Conservation (phyloP, 2,797 vertebrate species). For the Gambelia wislizenii region DNA sequence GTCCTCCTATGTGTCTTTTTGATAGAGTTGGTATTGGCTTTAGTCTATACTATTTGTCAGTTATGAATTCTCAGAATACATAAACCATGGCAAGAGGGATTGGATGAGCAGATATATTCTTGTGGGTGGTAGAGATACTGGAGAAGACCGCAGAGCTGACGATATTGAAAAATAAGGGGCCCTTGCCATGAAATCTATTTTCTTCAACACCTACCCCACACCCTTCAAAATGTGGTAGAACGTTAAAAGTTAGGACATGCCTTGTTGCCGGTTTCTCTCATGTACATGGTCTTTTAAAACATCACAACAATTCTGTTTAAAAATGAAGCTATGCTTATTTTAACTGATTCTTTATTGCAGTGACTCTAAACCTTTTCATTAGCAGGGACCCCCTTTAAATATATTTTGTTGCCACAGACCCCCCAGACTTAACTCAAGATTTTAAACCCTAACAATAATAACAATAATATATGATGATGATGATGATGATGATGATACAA, state of each 20-base stretch:
- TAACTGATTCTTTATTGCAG: not conserved
- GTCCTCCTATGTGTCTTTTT: constrained; percentile 52
- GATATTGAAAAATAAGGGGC: not conserved
- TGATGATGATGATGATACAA: too few species aligned
- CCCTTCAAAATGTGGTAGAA: not conserved
- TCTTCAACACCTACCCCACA: not conserved
- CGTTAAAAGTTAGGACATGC: not conserved
- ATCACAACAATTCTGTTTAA: not conserved
- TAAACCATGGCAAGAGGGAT: not conserved
- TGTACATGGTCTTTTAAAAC: not conserved
- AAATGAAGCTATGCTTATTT: not conserved
- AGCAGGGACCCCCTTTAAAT: too few species aligned
- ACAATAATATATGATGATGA: too few species aligned
- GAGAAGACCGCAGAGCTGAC: not conserved
- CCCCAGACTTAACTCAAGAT: too few species aligned
- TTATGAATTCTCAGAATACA: constrained; percentile 59
- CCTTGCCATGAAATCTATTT: not conserved
- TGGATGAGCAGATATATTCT: not conserved
- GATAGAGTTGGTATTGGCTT: constrained; percentile 71
- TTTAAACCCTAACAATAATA: too few species aligned
- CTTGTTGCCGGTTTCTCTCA: too few species aligned
- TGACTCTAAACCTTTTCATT: too few species aligned
- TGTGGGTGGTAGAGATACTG: not conserved
- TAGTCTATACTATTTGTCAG: constrained; percentile 59
- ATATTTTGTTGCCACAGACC: too few species aligned